A percentile compares a stretch with the other conserved stretches of the same genome.
Evolutionary conservation across 2,797 vertebrate species (phyloP).

Genomic region (Erithacus rubecula): DNA sequence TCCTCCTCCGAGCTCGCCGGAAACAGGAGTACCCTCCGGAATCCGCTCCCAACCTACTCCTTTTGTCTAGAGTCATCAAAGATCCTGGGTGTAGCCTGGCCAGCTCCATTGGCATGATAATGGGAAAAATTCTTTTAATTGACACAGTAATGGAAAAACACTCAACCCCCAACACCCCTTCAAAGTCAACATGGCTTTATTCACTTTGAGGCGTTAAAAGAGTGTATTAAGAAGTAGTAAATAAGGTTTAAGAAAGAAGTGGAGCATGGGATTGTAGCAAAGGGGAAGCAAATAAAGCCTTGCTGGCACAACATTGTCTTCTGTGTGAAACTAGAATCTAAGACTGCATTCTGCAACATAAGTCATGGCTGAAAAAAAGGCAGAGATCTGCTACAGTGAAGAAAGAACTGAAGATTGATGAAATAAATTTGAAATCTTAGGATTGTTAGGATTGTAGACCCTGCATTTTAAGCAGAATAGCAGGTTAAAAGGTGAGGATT

Average conservation of each 20-base stretch:
- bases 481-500: not conserved
- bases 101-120: too few species aligned
- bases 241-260: not conserved
- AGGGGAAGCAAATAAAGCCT: not conserved
- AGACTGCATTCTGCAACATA: not conserved
- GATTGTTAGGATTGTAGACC: not conserved
- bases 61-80: too few species aligned
- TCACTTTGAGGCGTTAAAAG: not conserved
- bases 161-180: too few species aligned
- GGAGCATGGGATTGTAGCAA: not conserved
- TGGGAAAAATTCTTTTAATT: too few species aligned
- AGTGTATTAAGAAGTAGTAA: not conserved
- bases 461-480: not conserved
- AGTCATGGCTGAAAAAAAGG: not conserved
- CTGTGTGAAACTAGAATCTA: not conserved
- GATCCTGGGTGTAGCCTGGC: too few species aligned
- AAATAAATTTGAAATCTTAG: not conserved
- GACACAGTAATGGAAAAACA: too few species aligned
- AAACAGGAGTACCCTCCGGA: too few species aligned
- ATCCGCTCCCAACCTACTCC: too few species aligned
- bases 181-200: not conserved
- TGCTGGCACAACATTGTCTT: not conserved
- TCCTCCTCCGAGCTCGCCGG: too few species aligned
- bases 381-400: not conserved
- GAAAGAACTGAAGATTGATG: not conserved